Evolutionary conservation across 2,797 vertebrate genomes (phyloP).

Genomic region (Falco naumanni): DNA sequence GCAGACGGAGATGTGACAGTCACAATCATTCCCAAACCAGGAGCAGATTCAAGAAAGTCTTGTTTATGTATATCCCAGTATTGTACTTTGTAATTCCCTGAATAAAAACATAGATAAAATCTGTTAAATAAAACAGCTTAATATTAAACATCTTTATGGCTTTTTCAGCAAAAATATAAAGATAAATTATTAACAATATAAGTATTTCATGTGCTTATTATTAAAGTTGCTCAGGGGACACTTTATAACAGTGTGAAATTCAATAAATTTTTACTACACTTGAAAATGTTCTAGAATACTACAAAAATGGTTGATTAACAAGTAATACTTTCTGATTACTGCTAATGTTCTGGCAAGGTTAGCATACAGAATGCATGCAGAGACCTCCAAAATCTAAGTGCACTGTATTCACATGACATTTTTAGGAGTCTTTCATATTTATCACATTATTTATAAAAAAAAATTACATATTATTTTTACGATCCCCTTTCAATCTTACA

Average conservation of each 20-base stretch:
- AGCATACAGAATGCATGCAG: neutral
- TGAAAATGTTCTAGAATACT: neutral
- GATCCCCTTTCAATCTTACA: neutral
- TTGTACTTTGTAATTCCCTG: slow-evolving; percentile 88
- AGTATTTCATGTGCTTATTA: neutral
- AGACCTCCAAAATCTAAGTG: neutral
- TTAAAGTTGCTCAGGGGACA: neutral
- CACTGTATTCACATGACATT: neutral
- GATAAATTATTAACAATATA: neutral
- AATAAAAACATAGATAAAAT: neutral
- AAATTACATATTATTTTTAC: neutral
- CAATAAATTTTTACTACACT: neutral
- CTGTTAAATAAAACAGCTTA: neutral
- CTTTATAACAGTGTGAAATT: neutral
- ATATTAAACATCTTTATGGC: neutral
- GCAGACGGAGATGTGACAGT: slow-evolving; percentile 82
- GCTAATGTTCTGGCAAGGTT: neutral
- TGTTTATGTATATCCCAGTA: slow-evolving; percentile 79
- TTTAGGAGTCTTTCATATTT: neutral
- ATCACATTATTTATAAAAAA: neutral
- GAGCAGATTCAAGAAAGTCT: slow-evolving; percentile 75
- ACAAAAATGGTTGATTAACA: neutral
- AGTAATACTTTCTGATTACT: neutral
- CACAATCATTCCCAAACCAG: slow-evolving; percentile 87
- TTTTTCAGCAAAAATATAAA: neutral